phyloP scores from a whole-genome alignment of 2,888 invertebrate species.

The Drosophila pegasa region DNA sequence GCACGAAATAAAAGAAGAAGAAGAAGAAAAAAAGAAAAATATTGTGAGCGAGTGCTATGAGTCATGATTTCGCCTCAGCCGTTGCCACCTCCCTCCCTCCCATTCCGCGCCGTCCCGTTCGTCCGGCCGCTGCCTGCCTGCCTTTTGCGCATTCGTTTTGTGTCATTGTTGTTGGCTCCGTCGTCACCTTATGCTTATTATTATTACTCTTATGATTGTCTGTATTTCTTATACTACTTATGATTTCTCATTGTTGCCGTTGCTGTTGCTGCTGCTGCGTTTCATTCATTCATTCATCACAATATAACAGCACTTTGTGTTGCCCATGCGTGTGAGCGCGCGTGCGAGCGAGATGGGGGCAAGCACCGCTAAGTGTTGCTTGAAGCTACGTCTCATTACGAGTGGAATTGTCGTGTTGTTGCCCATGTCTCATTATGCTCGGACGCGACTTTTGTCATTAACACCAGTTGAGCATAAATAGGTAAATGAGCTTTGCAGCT shows the following conservation, averaged over 20 bases:
- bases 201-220: constrained; percentile 70
- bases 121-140: constrained; percentile 36
- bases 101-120: constrained; percentile 1
- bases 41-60: constrained; percentile 70
- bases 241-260: constrained; percentile 73
- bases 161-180: constrained; percentile 48
- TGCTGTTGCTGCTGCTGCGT: constrained; percentile 47
- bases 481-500: constrained; percentile 46
- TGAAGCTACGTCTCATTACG: constrained; percentile 69
- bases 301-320: constrained; percentile 65
- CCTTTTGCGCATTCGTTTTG: constrained; percentile 77
- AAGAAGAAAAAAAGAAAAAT: constrained; percentile 53
- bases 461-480: constrained; percentile 50
- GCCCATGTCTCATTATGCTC: constrained; percentile 74
- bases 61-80: constrained; percentile 71
- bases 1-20: constrained; percentile 75
- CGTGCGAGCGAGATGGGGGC: constrained; percentile 31
- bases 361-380: constrained; percentile 73
- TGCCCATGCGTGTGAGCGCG: constrained; percentile 8
- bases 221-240: constrained; percentile 66
- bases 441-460: constrained; percentile 63
- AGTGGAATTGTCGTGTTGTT: constrained; percentile 50
- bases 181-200: constrained; percentile 80
- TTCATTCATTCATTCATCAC: constrained; percentile 74
- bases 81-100: constrained; percentile 13